These are phyloP conservation scores for Hystrix cristata DNA, from an alignment of 2,113 vertebrate species.

Conservation along the genomic window DNA sequence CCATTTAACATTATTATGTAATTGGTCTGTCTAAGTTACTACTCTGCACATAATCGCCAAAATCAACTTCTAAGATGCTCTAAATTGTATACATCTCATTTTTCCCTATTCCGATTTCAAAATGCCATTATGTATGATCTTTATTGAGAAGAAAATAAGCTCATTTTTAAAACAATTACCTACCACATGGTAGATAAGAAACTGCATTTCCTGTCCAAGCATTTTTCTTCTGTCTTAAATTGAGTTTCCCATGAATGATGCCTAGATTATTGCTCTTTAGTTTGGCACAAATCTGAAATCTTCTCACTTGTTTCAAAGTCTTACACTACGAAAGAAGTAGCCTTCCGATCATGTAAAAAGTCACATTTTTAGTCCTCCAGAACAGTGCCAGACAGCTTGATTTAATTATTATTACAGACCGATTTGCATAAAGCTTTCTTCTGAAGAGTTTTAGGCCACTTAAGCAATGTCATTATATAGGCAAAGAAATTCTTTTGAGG, in stretches of 20 bases:
- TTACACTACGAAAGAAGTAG: not conserved
- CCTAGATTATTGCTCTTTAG: conserved; percentile 23
- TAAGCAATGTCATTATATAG: conserved; percentile 70
- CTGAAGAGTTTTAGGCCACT: conserved; percentile 69
- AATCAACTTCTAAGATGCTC: conserved; percentile 66
- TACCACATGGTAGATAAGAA: conserved; percentile 52
- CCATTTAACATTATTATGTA: not conserved
- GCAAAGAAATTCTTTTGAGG: conserved; percentile 72
- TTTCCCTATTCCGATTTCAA: conserved; percentile 65
- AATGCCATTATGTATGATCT: conserved; percentile 67
- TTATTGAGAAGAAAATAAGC: conserved; percentile 73
- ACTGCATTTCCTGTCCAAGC: conserved; percentile 61
- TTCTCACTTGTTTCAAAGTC: conserved; percentile 54
- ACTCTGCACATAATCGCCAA: conserved; percentile 26
- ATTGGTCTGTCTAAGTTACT: not conserved
- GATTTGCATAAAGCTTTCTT: conserved; percentile 71
- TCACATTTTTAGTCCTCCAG: not conserved
- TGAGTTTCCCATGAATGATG: conserved; percentile 56
- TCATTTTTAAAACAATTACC: conserved; percentile 76
- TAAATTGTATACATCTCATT: conserved; percentile 65
- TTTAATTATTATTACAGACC: conserved; percentile 69
- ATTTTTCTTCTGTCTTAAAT: conserved; percentile 61
- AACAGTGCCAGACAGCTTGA: conserved; percentile 50
- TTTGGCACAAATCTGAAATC: conserved; percentile 63
- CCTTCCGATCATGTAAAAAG: not conserved